phyloP scores from a whole-genome alignment of 2,888 invertebrate genomes.

The Sarcophaga rosellei region DNA sequence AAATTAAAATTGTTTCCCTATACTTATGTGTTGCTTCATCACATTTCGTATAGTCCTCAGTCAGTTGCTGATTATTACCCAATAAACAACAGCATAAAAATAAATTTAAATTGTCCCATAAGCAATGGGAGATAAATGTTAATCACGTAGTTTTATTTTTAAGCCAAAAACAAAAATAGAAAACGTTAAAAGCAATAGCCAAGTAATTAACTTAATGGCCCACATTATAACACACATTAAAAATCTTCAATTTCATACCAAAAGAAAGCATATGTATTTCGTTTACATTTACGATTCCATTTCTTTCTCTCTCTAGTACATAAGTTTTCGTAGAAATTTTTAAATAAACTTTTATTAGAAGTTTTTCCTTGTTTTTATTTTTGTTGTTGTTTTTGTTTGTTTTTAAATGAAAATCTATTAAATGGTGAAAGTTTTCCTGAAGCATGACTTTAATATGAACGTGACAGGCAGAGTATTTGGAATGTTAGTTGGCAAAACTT shows the following conservation, averaged over 20 bases:
- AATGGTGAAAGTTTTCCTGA: neutral
- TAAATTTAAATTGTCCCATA: neutral
- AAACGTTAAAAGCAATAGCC: slow-evolving; percentile 6
- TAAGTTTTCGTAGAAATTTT: neutral
- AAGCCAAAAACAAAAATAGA: neutral
- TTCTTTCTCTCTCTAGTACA: neutral
- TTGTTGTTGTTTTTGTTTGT: neutral
- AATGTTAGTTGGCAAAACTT: neutral
- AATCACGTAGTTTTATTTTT: neutral
- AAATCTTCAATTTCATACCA: neutral
- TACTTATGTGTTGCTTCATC: neutral
- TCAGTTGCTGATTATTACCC: neutral
- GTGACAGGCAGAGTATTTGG: neutral
- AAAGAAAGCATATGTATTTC: neutral
- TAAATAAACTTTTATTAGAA: neutral
- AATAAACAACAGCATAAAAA: neutral
- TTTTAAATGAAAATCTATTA: slow-evolving; percentile 7
- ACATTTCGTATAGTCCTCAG: neutral
- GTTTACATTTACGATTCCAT: neutral
- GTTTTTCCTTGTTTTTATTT: neutral
- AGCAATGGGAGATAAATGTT: neutral
- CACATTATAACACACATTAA: neutral
- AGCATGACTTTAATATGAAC: neutral
- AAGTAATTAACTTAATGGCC: slow-evolving; percentile 31
- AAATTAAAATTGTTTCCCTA: neutral